Conservation (phyloP, 1,140 invertebrate species). For the Zaprionus tsacasi region DNA sequence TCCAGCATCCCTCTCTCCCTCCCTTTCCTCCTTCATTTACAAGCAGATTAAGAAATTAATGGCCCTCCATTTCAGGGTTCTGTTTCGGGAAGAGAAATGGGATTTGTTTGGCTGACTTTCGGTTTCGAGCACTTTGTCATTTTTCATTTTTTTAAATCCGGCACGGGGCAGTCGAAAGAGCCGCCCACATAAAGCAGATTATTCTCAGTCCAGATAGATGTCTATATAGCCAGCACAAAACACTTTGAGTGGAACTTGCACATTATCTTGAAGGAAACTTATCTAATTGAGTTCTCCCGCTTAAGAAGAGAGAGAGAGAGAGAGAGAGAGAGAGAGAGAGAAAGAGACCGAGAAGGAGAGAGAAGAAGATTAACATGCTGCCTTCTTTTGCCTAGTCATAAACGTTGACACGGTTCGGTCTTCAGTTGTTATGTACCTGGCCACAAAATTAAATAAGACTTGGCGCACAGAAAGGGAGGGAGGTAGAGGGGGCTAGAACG, state of each 20-base stretch:
- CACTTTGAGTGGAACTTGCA: slow-evolving; percentile 5
- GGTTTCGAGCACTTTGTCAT: slow-evolving; percentile 27
- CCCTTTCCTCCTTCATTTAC: slow-evolving; percentile 2
- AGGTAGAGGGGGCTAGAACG: background rate
- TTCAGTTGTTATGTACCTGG: slow-evolving; percentile 11
- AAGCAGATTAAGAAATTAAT: slow-evolving; percentile 50
- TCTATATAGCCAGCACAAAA: background rate
- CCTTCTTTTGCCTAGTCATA: slow-evolving; percentile 30
- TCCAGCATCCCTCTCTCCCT: background rate
- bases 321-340: background rate
- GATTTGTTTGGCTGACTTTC: slow-evolving; percentile 24
- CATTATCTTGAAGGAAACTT: slow-evolving; percentile 10
- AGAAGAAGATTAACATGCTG: background rate
- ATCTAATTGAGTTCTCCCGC: slow-evolving; percentile 33
- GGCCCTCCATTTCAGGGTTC: slow-evolving; percentile 11
- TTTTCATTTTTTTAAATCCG: slow-evolving; percentile 40
- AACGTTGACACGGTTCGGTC: slow-evolving; percentile 9
- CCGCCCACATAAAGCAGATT: slow-evolving; percentile 20
- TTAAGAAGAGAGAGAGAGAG: background rate
- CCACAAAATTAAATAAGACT: slow-evolving; percentile 41
- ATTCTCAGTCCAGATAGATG: background rate
- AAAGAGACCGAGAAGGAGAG: background rate
- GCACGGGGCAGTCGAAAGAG: slow-evolving; percentile 15
- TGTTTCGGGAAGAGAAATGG: background rate
- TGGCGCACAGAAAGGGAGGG: slow-evolving; percentile 8